A percentile compares a stretch with the other conserved stretches of the same genome.
phyloP scores from a whole-genome alignment of 2,113 vertebrate species.

The Agelaius tricolor region DNA sequence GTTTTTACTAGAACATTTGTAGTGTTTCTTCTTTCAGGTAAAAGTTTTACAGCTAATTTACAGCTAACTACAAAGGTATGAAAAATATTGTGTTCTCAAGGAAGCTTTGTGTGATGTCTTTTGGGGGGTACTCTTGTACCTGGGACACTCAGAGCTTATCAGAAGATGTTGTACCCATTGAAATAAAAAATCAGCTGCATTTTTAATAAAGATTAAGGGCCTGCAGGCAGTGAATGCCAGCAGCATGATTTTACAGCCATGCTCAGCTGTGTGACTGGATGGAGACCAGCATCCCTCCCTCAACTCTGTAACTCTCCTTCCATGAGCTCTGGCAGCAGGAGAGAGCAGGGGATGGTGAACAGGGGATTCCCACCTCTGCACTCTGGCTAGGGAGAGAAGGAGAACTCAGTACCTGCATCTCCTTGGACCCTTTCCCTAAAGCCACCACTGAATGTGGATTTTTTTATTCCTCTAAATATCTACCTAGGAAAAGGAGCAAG shows the following conservation, averaged over 20 bases:
- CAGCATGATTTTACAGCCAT: neutral
- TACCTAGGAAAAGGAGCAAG: neutral
- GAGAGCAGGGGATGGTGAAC: neutral
- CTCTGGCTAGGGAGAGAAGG: neutral
- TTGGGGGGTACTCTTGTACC: neutral
- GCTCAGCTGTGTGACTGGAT: neutral
- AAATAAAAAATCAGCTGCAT: neutral
- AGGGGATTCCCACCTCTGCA: neutral
- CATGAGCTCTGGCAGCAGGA: neutral
- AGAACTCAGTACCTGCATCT: neutral
- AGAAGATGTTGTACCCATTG: neutral
- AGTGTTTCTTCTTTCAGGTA: neutral
- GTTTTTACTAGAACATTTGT: neutral
- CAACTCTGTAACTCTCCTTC: neutral
- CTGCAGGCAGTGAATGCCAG: neutral
- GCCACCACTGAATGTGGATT: neutral
- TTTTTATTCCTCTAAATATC: neutral
- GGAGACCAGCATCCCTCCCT: neutral
- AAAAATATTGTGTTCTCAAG: neutral
- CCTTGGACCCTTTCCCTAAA: neutral
- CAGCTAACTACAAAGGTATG: neutral
- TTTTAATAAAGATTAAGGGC: neutral
- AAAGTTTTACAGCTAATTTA: neutral
- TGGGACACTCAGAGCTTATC: neutral
- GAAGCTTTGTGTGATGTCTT: neutral